phyloP scores from a whole-genome alignment of 2,797 vertebrate genomes.

The Carcharodon carcharias region DNA sequence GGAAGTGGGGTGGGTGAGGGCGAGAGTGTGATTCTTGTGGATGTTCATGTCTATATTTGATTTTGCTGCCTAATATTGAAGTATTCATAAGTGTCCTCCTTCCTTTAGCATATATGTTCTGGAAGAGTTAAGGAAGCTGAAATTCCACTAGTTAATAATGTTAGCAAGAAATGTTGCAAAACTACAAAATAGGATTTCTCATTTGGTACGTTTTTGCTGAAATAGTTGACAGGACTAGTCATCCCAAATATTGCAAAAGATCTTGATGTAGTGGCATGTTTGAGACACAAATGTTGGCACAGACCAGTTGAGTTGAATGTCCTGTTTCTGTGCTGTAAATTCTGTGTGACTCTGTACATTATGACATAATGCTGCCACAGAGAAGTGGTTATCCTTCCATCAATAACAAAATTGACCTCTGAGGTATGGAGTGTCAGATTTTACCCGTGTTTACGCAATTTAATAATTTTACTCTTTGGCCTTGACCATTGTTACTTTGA shows the following conservation, averaged over 20 bases:
- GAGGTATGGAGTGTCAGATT: neutral
- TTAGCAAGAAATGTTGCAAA: neutral
- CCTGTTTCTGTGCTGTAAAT: neutral
- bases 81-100: neutral
- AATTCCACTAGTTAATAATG: neutral
- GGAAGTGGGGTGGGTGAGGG: too few species aligned
- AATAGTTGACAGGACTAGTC: neutral
- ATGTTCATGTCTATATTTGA: neutral
- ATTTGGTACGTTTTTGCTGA: neutral
- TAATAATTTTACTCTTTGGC: neutral
- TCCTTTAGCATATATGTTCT: neutral
- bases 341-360: neutral
- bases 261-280: neutral
- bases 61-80: neutral
- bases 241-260: neutral
- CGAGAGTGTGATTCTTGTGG: neutral
- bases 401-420: neutral
- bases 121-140: neutral
- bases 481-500: neutral
- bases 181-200: neutral
- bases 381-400: neutral
- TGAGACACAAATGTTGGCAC: too few species aligned
- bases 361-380: neutral
- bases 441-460: neutral
- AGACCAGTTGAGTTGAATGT: neutral